phyloP scores from a whole-genome alignment of 1,140 invertebrate species.

The Hirudo medicinalis region DNA sequence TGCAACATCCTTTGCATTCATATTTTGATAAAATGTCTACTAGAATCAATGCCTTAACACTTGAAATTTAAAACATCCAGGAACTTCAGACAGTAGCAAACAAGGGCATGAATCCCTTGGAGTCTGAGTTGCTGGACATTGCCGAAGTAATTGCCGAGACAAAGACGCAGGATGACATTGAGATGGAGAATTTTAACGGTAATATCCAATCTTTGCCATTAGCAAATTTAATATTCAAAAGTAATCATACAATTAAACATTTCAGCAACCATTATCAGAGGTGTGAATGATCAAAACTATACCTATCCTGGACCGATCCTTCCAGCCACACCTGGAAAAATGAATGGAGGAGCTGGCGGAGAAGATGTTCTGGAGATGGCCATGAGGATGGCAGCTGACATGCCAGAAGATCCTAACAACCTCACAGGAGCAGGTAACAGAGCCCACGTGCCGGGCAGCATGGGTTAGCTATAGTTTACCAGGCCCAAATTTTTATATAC shows the following conservation, averaged over 20 bases:
- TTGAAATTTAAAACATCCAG: too few species aligned
- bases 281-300: slow-evolving; percentile 6
- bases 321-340: neutral
- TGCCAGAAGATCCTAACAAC: slow-evolving; percentile 7
- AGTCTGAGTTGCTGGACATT: neutral
- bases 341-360: neutral
- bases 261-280: slow-evolving; percentile 4
- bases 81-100: too few species aligned
- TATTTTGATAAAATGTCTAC: too few species aligned
- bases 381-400: slow-evolving; percentile 5
- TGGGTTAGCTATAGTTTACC: neutral
- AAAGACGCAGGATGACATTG: neutral
- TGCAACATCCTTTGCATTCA: too few species aligned
- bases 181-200: slow-evolving; percentile 1
- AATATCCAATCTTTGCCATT: neutral
- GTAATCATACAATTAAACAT: neutral
- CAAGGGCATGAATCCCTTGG: neutral
- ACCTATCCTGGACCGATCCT: neutral
- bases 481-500: neutral
- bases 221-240: too few species aligned
- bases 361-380: slow-evolving; percentile 16
- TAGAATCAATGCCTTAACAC: too few species aligned
- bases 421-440: neutral
- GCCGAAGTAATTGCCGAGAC: neutral
- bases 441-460: slow-evolving; percentile 3